Conservation (phyloP, 2,888 invertebrate genomes). For the Apotomis turbidana region DNA sequence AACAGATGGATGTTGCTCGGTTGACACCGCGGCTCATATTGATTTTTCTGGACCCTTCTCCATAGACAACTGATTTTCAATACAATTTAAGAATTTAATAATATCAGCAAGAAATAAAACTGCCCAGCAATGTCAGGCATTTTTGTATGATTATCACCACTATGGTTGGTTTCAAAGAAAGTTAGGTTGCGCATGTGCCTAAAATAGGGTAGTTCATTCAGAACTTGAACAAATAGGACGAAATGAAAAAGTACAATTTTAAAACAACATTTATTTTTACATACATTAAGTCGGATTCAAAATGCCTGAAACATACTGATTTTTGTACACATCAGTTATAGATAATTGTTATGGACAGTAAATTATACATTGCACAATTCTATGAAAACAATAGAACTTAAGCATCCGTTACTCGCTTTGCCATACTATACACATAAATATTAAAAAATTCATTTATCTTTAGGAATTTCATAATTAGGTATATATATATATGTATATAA, state of each 20-base stretch:
- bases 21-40: too few relatives aligned
- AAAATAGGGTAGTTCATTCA: too few relatives aligned
- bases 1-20: too few relatives aligned
- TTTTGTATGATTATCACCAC: too few relatives aligned
- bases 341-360: slow-evolving; percentile 77
- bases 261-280: slow-evolving; percentile 85
- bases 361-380: slow-evolving; percentile 73
- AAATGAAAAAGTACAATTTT: slow-evolving; percentile 78
- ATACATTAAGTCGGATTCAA: slow-evolving; percentile 84
- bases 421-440: slow-evolving; percentile 79
- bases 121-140: too few relatives aligned
- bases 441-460: slow-evolving; percentile 79
- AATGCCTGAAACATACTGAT: slow-evolving; percentile 83
- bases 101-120: too few relatives aligned
- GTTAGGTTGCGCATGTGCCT: too few relatives aligned
- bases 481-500: slow-evolving; percentile 62
- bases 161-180: too few relatives aligned
- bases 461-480: slow-evolving; percentile 81
- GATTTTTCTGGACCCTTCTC: too few relatives aligned
- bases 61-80: too few relatives aligned
- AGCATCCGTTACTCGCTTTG: slow-evolving; percentile 72
- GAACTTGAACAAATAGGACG: background rate
- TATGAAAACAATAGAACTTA: slow-evolving; percentile 68
- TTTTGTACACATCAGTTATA: slow-evolving; percentile 81
- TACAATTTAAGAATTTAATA: too few relatives aligned